Base-by-base conservation (phyloP, 2,888 invertebrate genomes). In the Caradrina kadenii region DNA sequence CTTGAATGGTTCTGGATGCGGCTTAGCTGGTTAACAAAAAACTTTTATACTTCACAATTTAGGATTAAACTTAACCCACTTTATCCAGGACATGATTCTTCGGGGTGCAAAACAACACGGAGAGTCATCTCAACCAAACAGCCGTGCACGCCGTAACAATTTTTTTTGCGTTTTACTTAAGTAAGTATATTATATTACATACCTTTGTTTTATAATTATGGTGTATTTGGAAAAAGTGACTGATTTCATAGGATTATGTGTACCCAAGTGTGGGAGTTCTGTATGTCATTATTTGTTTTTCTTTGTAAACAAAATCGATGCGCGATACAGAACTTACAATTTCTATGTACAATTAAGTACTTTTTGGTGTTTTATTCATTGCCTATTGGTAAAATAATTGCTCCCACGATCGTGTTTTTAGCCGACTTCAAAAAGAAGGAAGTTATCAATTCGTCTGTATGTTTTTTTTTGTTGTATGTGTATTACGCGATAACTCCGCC, bases 21-120 rank as follows among this genome's bases (percentile, higher is more conserved):
- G 50, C 45, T 35, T 48, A 42, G 31, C 52, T 63, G 42, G 19
- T 60, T 59, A 60, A 78, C 48, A 58, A 71, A n/a, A 67, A 53
- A 62, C 39, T 31, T 26, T 60, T 61, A 63, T 58, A 42, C 52
- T 70, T 50, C 35, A 63, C 50, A 22, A 31, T 35, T 53, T 39
- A 52, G 35, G 7, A 70, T 60, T n/a, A 61, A 69, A 35, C n/a
- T 21, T 59, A 52, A 53, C 6, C 42, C 39, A 54, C 22, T 54
- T 62, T 69, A 55, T 50, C 21, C 35, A 65, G 48, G 52, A 66
- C 49, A 52, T 42, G 0, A n/a, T 63, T 58, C 15, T 58, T 39
- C 35, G 11, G 26, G 31, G 11, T 59, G 26, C 26, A 49, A 42
- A 42, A 59, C 52, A 68, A 52, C 31, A 31, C 26, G 31, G 26